Conservation (phyloP, 2,888 invertebrate genomes). For the Drosophila tripunctata region DNA sequence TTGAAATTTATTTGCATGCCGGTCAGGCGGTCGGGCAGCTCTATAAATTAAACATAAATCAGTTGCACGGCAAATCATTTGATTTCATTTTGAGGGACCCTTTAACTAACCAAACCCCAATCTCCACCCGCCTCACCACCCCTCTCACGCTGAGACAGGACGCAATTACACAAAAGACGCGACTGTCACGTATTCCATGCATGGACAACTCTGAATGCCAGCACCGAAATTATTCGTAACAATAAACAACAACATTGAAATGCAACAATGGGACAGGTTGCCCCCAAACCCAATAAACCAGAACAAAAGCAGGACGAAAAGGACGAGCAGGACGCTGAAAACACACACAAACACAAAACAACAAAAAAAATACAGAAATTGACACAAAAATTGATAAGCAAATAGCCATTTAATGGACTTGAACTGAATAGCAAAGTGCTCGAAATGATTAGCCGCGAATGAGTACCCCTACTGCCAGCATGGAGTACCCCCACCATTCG, state of each 20-base stretch:
- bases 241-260: slow-evolving; percentile 54
- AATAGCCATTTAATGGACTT: slow-evolving; percentile 72
- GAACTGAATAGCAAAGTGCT: slow-evolving; percentile 61
- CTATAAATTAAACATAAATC: slow-evolving; percentile 78
- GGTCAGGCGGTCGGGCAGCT: slow-evolving; percentile 68
- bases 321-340: background rate
- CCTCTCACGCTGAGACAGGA: background rate
- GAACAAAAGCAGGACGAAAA: background rate
- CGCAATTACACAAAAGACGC: slow-evolving; percentile 55
- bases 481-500: background rate
- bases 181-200: slow-evolving; percentile 60
- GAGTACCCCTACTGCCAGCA: slow-evolving; percentile 4
- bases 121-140: background rate
- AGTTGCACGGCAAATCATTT: slow-evolving; percentile 74
- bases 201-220: slow-evolving; percentile 43
- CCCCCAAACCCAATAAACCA: background rate
- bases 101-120: slow-evolving; percentile 10
- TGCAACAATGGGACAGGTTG: slow-evolving; percentile 42
- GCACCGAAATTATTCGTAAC: slow-evolving; percentile 44
- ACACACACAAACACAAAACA: background rate
- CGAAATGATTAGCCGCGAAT: slow-evolving; percentile 66
- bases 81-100: slow-evolving; percentile 66
- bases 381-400: slow-evolving; percentile 70
- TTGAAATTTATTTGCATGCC: slow-evolving; percentile 74
- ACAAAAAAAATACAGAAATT: slow-evolving; percentile 19